phyloP scores from a whole-genome alignment of 1,140 invertebrate species.

The Leptinotarsa defecta region DNA sequence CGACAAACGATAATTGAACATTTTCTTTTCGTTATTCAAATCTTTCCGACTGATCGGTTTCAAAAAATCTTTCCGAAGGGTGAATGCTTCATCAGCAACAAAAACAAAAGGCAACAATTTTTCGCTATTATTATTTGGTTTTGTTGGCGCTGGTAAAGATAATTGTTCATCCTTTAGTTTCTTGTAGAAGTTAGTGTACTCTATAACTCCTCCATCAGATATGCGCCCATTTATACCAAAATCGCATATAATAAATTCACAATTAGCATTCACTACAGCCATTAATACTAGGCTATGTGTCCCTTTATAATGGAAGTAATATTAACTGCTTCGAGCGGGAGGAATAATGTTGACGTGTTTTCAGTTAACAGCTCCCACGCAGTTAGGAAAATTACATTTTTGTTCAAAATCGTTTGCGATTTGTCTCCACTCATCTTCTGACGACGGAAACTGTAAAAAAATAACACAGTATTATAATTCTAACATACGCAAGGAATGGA shows the following conservation, averaged over 20 bases:
- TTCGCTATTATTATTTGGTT: neutral
- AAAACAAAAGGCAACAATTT: conserved; percentile 32
- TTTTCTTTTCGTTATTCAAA: conserved; percentile 38
- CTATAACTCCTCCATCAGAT: conserved; percentile 27
- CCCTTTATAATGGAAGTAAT: conserved; percentile 57
- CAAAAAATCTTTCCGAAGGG: conserved; percentile 54
- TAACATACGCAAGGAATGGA: conserved; percentile 45
- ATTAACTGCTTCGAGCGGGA: conserved; percentile 49
- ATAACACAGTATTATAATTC: conserved; percentile 53
- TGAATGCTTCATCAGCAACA: conserved; percentile 59
- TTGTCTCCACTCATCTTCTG: conserved; percentile 12
- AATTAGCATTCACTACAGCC: conserved; percentile 53
- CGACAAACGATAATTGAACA: conserved; percentile 43
- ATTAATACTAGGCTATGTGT: conserved; percentile 56
- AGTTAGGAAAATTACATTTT: conserved; percentile 43
- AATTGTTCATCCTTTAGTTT: conserved; percentile 9
- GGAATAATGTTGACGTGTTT: conserved; percentile 50
- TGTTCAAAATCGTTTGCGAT: conserved; percentile 19
- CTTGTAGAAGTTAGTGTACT: conserved; percentile 23
- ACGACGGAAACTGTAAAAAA: conserved; percentile 10
- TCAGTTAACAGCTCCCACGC: conserved; percentile 55
- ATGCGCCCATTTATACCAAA: conserved; percentile 26
- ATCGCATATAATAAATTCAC: conserved; percentile 32
- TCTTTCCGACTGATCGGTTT: conserved; percentile 55
- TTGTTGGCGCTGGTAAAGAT: neutral